Evolutionary conservation across 2,888 invertebrate genomes (phyloP), one percentile per base, ranked within the genome.

Genomic region (Platycnemis pennipes): DNA sequence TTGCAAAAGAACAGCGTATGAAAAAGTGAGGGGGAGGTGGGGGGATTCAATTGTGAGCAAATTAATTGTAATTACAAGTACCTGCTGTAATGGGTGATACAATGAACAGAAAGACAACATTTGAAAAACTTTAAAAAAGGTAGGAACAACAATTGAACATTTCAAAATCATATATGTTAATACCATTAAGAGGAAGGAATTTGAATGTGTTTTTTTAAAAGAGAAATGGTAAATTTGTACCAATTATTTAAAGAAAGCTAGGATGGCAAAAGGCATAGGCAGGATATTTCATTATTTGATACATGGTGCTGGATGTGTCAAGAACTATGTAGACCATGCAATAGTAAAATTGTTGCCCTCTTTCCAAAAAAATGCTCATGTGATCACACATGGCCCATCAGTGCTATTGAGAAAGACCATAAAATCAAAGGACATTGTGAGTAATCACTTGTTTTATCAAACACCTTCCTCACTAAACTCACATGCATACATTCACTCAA

Each of bases 371-470:
- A 91, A 91, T 91, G 91, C 91, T 91, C 91, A 91, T 91, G 91
- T 91, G 91, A 91, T 69, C 91, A 91, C 91, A 91, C 63, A 56
- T 63, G 91, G 56, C 91, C 91, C 91, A 63, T 91, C 91, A 91
- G 91, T 91, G 91, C 91, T 91, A 91, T 91, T 91, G 91, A 91
- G 91, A 91, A 91, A 56, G 91, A 91, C 91, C 91, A 91, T 91
- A 91, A 91, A 91, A 91, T 91, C 91, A 91, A 91, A 91, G 91
- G 91, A 91, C 91, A 69, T 91, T 63, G 91, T 91, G 91, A 91
- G 91, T 91, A 91, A 91, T 91, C 91, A 91, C 91, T 91, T 91
- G 63, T 91, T 91, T 91, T 91, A 91, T 91, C 91, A 91, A 91
- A 91, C 91, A 91, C 91, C 91, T 91, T 91, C 91, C 91, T 91